Percentiles rank a stretch among this genome's conserved stretches.
phyloP scores from a whole-genome alignment of 2,888 invertebrate genomes.

The Hypsopygia costalis region DNA sequence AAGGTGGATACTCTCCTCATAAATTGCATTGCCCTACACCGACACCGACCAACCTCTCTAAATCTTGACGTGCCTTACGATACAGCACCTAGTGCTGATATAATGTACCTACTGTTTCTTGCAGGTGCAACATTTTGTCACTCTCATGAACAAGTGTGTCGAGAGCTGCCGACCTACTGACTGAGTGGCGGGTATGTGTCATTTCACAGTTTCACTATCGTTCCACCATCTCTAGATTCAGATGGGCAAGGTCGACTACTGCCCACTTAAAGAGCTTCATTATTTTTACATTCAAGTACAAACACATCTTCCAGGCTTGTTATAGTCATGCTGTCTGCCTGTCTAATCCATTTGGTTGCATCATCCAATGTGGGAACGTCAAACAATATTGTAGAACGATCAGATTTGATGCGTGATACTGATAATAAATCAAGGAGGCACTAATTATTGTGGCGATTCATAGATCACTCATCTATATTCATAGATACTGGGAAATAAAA shows the following conservation, averaged over 20 bases:
- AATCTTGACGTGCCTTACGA: no score
- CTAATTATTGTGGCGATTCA: neutral
- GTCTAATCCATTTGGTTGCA: neutral
- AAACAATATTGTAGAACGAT: no score
- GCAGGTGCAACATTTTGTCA: constrained; percentile 52
- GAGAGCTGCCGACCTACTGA: constrained; percentile 53
- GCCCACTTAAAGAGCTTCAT: neutral
- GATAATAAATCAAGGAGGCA: no score
- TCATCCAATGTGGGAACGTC: neutral
- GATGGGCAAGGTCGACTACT: neutral
- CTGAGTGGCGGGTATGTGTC: constrained; percentile 38
- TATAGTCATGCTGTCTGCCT: neutral
- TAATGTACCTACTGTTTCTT: no score
- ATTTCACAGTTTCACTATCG: constrained; percentile 63
- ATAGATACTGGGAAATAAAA: no score
- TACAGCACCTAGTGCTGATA: no score
- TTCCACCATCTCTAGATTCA: constrained; percentile 17
- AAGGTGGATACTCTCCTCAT: no score
- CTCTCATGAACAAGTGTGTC: constrained; percentile 63
- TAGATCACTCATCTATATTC: no score
- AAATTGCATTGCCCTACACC: no score
- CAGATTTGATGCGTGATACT: no score
- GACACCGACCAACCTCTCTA: no score
- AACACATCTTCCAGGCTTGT: neutral
- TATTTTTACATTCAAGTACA: no score